Evolutionary conservation across 2,888 invertebrate genomes (phyloP).

Genomic region (Heliconius ethilla): DNA sequence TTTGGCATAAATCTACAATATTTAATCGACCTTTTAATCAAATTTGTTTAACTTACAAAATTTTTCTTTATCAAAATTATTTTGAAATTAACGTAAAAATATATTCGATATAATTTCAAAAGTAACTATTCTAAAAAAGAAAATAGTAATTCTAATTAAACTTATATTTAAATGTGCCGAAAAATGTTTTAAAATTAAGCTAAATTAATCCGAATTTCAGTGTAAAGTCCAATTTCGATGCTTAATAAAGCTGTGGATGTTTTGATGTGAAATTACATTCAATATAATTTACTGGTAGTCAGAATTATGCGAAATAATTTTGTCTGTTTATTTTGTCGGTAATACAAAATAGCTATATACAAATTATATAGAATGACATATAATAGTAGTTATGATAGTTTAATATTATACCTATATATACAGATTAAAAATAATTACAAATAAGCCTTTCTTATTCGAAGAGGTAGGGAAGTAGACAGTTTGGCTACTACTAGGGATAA

Average conservation of each 20-base stretch:
- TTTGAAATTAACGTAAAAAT: too few species aligned
- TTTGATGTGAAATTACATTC: conserved; percentile 17
- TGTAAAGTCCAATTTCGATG: conserved; percentile 15
- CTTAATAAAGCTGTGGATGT: conserved; percentile 12
- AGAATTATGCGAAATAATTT: background rate
- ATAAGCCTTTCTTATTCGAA: too few species aligned
- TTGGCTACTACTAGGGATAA: too few species aligned
- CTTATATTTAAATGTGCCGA: background rate
- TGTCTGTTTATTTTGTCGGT: background rate
- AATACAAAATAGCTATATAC: background rate
- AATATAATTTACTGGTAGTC: conserved; percentile 7
- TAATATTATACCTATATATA: background rate
- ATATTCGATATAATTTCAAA: too few species aligned
- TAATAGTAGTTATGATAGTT: background rate
- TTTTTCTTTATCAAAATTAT: too few species aligned
- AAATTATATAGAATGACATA: background rate
- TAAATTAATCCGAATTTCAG: conserved; percentile 28
- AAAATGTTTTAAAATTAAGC: conserved; percentile 23
- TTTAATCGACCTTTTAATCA: too few species aligned
- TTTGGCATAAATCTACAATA: too few species aligned
- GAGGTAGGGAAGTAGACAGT: too few species aligned
- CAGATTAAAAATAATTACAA: too few species aligned
- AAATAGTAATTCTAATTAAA: background rate
- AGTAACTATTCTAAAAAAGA: too few species aligned
- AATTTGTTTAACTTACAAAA: too few species aligned